Evolutionary conservation across 2,797 vertebrate genomes (phyloP).

Genomic region (Characodon lateralis): DNA sequence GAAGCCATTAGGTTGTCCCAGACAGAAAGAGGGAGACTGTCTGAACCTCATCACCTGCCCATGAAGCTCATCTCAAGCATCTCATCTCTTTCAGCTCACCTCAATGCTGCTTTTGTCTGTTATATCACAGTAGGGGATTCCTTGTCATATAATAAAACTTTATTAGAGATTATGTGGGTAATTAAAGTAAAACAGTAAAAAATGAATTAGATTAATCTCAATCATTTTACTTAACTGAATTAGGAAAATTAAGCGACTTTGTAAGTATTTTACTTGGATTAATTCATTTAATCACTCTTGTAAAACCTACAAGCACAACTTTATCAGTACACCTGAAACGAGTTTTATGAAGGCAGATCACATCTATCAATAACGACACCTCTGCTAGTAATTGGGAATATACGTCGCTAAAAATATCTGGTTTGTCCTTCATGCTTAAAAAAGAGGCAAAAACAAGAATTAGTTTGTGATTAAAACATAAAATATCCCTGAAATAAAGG

Average conservation of each 20-base stretch:
- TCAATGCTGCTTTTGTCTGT: conserved; percentile 70
- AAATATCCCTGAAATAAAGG: too few species aligned
- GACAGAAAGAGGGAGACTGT: conserved; percentile 58
- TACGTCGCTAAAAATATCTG: too few species aligned
- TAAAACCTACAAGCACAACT: background rate
- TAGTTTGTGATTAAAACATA: too few species aligned
- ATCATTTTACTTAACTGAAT: background rate
- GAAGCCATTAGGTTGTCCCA: conserved; percentile 65
- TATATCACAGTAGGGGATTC: conserved; percentile 37
- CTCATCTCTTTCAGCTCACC: conserved; percentile 39
- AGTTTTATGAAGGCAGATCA: background rate
- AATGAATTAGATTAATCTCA: background rate
- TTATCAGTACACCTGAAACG: background rate
- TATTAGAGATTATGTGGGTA: background rate
- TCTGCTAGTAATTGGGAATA: background rate
- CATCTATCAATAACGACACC: background rate
- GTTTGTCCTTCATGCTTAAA: too few species aligned
- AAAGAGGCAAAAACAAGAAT: too few species aligned
- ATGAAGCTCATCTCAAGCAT: conserved; percentile 64
- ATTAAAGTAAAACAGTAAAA: background rate
- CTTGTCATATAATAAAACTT: conserved; percentile 18
- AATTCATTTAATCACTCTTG: background rate
- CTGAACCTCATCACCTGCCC: conserved; percentile 59
- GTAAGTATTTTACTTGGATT: background rate
- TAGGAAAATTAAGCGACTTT: background rate